Percentiles rank a stretch among this genome's conserved stretches.
Conservation (phyloP, 2,888 invertebrate genomes). For the Helobdella robusta region DNA sequence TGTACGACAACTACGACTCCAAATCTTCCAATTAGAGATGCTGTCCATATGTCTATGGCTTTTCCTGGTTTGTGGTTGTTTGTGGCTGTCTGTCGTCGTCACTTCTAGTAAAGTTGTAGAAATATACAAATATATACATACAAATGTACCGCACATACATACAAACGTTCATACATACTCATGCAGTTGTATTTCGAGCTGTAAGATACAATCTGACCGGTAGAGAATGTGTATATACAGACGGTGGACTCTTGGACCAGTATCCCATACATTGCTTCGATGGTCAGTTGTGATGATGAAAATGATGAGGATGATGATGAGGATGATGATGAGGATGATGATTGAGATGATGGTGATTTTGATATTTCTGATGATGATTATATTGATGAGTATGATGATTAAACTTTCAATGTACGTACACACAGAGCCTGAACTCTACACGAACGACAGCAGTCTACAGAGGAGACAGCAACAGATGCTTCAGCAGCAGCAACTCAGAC, state of each 20-base stretch:
- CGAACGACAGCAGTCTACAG: neutral
- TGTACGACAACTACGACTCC: slow-evolving; percentile 33
- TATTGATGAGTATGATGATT: too few species aligned
- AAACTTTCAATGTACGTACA: too few species aligned
- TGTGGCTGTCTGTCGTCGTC: neutral
- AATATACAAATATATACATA: too few species aligned
- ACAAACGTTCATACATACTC: too few species aligned
- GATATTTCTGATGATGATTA: too few species aligned
- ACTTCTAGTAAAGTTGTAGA: too few species aligned
- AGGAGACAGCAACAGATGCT: neutral
- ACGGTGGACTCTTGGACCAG: slow-evolving; percentile 36
- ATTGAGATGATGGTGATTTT: too few species aligned
- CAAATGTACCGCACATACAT: too few species aligned
- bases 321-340: neutral
- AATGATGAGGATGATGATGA: neutral
- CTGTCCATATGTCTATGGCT: slow-evolving; percentile 36
- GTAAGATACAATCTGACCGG: slow-evolving; percentile 32
- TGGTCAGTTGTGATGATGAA: slow-evolving; percentile 28
- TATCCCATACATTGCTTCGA: slow-evolving; percentile 36
- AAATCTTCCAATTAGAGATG: slow-evolving; percentile 34
- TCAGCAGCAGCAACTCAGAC: neutral
- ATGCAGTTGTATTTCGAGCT: slow-evolving; percentile 34
- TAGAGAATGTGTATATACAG: slow-evolving; percentile 31
- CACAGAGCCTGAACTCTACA: too few species aligned
- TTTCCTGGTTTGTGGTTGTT: slow-evolving; percentile 34